These are phyloP conservation scores for Eugnorisma glareosa DNA, from an alignment of 2,888 invertebrate species.

Conservation along the genomic window DNA sequence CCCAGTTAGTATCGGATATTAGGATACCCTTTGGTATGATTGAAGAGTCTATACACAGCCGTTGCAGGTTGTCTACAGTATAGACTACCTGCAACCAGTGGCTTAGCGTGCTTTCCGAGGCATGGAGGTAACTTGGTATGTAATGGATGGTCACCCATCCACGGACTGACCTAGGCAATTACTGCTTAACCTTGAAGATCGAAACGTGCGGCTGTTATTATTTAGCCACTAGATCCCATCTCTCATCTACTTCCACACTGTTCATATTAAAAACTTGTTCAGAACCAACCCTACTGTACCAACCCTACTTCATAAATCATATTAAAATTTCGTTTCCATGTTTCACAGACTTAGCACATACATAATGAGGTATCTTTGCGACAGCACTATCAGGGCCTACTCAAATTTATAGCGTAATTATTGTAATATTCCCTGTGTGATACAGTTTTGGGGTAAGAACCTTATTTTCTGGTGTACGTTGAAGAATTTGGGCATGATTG, in stretches of 20 bases:
- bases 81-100: no score
- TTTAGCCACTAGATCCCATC: not conserved
- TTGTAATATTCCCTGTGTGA: slow-evolving; percentile 48
- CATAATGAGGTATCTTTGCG: slow-evolving; percentile 45
- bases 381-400: slow-evolving; percentile 38
- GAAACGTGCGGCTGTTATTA: no score
- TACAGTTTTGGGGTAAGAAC: slow-evolving; percentile 9
- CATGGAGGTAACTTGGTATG: no score
- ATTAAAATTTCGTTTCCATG: slow-evolving; percentile 54
- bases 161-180: no score
- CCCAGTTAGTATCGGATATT: no score
- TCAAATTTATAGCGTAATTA: slow-evolving; percentile 60
- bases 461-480: slow-evolving; percentile 10
- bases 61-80: no score
- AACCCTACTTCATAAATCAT: slow-evolving; percentile 48
- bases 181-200: no score
- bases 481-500: slow-evolving; percentile 20
- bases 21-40: no score
- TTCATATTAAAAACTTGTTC: slow-evolving; percentile 9
- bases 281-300: not conserved
- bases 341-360: slow-evolving; percentile 52
- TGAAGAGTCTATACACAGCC: no score
- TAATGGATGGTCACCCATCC: no score
- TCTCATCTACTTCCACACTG: not conserved
- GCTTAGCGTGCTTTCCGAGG: no score